Evolutionary conservation across 2,888 invertebrate genomes (phyloP).

Genomic region (Dermolepida albohirtum): DNA sequence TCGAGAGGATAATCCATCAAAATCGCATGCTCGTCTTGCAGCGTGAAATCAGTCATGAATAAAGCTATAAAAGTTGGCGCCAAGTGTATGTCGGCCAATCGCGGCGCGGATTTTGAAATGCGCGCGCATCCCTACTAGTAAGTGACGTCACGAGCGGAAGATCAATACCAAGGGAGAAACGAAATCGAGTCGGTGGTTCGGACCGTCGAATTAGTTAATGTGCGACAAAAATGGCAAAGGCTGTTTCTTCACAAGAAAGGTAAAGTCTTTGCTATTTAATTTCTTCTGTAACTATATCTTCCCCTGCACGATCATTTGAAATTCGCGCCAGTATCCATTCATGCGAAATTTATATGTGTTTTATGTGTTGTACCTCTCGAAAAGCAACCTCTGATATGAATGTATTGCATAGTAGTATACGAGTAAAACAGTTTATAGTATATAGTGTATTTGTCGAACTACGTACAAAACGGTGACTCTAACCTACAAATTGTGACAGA

Average conservation of each 20-base stretch:
- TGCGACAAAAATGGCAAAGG: constrained; percentile 79
- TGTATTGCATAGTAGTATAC: constrained; percentile 12
- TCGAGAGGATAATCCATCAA: constrained; percentile 31
- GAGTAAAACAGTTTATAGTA: constrained; percentile 11
- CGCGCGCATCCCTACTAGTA: constrained; percentile 51
- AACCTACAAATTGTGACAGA: constrained; percentile 11
- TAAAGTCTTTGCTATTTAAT: constrained; percentile 58
- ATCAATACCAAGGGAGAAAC: constrained; percentile 59
- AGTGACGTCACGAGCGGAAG: constrained; percentile 57
- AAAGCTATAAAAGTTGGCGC: constrained; percentile 60
- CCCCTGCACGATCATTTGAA: constrained; percentile 43
- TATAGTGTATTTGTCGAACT: constrained; percentile 10
- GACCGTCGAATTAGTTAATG: constrained; percentile 66
- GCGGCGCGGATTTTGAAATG: constrained; percentile 47
- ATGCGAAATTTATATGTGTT: constrained; percentile 32
- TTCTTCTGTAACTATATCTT: constrained; percentile 21
- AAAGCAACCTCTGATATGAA: no score
- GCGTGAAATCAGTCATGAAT: constrained; percentile 54
- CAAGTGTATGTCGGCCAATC: constrained; percentile 56
- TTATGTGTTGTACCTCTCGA: neutral
- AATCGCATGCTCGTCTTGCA: constrained; percentile 41
- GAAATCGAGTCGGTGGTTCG: constrained; percentile 59
- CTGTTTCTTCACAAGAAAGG: constrained; percentile 76
- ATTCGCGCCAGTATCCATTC: constrained; percentile 45
- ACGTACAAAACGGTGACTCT: neutral